Conservation (phyloP, 1,140 invertebrate species). For the Philopotamus ludificatus region DNA sequence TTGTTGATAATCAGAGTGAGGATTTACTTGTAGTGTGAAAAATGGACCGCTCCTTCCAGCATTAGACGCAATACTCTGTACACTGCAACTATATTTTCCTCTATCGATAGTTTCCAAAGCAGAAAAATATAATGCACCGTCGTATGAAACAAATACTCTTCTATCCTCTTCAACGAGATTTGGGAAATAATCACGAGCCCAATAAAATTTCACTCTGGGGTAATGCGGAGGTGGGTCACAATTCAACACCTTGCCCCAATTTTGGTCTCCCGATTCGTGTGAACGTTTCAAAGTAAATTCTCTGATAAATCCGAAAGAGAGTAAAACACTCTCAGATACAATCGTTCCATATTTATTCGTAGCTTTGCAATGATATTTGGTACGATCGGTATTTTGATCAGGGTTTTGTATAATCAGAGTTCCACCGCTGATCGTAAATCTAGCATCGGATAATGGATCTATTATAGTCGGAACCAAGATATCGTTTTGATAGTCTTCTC, state of each 20-base stretch:
- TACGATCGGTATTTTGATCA: slow-evolving; percentile 76
- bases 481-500: slow-evolving; percentile 83
- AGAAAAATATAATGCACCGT: slow-evolving; percentile 93
- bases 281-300: slow-evolving; percentile 89
- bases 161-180: slow-evolving; percentile 93
- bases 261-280: slow-evolving; percentile 79
- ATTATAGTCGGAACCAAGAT: slow-evolving; percentile 68
- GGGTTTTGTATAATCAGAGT: slow-evolving; percentile 86
- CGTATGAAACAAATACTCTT: slow-evolving; percentile 88
- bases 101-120: slow-evolving; percentile 87
- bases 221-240: slow-evolving; percentile 92
- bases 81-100: slow-evolving; percentile 91
- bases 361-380: slow-evolving; percentile 89
- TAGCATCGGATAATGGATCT: slow-evolving; percentile 70
- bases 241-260: slow-evolving; percentile 90
- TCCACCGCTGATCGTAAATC: slow-evolving; percentile 88
- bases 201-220: slow-evolving; percentile 83
- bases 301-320: slow-evolving; percentile 88
- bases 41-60: slow-evolving; percentile 88
- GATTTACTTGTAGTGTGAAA: slow-evolving; percentile 80
- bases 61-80: slow-evolving; percentile 81
- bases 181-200: slow-evolving; percentile 84
- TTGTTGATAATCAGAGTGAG: slow-evolving; percentile 86
- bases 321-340: slow-evolving; percentile 80
- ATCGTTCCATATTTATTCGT: slow-evolving; percentile 86